Conservation (phyloP, 2,888 invertebrate genomes). For the Anticlea derivata region DNA sequence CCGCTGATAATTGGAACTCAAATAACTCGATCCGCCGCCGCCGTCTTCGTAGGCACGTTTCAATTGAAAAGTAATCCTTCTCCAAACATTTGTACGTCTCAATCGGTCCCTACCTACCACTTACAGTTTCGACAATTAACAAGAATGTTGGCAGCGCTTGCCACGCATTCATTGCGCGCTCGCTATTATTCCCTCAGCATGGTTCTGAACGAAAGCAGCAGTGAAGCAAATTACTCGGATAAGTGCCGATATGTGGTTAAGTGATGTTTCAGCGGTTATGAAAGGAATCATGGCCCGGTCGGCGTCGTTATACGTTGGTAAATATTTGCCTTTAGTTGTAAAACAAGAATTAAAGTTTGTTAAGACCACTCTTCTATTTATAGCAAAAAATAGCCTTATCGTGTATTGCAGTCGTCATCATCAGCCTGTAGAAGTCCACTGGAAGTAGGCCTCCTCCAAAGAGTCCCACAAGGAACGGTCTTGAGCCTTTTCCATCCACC, state of each 20-base stretch:
- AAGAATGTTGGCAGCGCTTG: constrained; percentile 8
- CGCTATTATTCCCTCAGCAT: not conserved
- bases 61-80: constrained; percentile 80
- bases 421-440: no score
- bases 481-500: no score
- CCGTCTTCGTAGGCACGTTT: constrained; percentile 80
- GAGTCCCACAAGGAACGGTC: no score
- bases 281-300: constrained; percentile 60
- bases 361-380: constrained; percentile 39
- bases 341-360: constrained; percentile 61
- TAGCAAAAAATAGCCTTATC: constrained; percentile 1
- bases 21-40: constrained; percentile 69
- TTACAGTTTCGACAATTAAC: constrained; percentile 30
- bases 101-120: constrained; percentile 58
- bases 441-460: no score
- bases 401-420: no score
- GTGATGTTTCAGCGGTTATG: constrained; percentile 61
- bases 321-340: constrained; percentile 60
- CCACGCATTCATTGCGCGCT: constrained; percentile 8
- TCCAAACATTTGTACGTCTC: constrained; percentile 80
- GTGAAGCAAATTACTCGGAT: constrained; percentile 34
- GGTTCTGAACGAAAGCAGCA: constrained; percentile 13
- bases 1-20: constrained; percentile 79
- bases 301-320: constrained; percentile 58
- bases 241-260: constrained; percentile 17